Conservation (phyloP, 2,113 vertebrate species). For the Podocnemis expansa region DNA sequence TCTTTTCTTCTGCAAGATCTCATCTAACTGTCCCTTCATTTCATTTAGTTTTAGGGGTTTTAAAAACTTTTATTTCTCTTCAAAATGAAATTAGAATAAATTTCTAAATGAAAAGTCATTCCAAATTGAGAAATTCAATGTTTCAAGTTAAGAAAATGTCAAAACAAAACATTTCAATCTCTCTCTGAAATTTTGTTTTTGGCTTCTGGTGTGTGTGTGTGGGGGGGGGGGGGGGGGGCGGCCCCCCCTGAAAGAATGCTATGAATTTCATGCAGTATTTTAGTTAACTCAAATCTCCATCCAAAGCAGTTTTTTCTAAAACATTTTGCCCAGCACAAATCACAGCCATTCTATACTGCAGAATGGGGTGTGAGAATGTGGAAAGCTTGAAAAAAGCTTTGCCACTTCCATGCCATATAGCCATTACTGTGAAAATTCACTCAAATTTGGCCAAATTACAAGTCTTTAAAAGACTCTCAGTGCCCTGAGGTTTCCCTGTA, state of each 20-base stretch:
- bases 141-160: neutral
- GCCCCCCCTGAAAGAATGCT: neutral
- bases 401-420: neutral
- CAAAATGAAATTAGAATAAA: neutral
- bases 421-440: neutral
- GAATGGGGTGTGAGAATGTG: neutral
- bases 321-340: neutral
- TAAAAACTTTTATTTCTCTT: neutral
- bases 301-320: neutral
- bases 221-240: too few species aligned
- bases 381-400: neutral
- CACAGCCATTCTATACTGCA: neutral
- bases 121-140: neutral
- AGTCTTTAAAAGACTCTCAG: neutral
- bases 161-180: neutral
- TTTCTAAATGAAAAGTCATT: neutral
- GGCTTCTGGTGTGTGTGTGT: too few species aligned
- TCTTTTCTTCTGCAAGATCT: neutral
- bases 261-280: neutral
- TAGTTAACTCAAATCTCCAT: neutral
- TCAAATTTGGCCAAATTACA: neutral
- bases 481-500: neutral
- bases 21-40: neutral
- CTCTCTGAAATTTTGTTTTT: neutral
- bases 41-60: neutral